phyloP scores from a whole-genome alignment of 2,113 vertebrate genomes.

The Clupea harengus region DNA sequence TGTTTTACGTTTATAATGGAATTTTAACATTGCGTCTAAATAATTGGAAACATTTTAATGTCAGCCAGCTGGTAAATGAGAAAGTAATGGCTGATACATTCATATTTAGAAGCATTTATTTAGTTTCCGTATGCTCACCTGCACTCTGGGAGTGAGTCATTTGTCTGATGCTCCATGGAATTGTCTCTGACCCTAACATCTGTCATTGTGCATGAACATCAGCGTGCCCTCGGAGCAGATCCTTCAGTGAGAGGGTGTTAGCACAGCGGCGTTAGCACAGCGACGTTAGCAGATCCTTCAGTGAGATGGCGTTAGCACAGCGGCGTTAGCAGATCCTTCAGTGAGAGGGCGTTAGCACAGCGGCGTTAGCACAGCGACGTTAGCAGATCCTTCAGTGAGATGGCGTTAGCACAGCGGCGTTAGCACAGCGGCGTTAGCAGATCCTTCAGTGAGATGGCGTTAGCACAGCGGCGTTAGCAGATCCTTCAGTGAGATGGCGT shows the following conservation, averaged over 20 bases:
- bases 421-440: background rate
- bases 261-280: background rate
- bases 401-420: background rate
- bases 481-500: too few species aligned
- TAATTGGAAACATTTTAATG: background rate
- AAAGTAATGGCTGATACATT: background rate
- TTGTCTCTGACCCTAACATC: background rate
- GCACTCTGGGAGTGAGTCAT: background rate
- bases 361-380: too few species aligned
- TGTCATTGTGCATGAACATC: background rate
- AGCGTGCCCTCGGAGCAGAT: background rate
- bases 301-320: too few species aligned
- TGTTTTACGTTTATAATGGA: background rate
- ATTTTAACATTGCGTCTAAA: background rate
- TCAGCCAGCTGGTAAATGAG: background rate
- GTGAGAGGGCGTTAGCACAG: too few species aligned
- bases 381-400: background rate
- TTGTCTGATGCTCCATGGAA: background rate
- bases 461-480: too few species aligned
- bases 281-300: too few species aligned
- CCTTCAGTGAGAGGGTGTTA: background rate
- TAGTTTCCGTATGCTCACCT: background rate
- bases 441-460: too few species aligned
- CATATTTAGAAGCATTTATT: background rate
- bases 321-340: too few species aligned